A percentile compares a stretch with the other conserved stretches of the same genome.
Evolutionary conservation across 1,140 invertebrate genomes (phyloP).

Genomic region (Holcopasites calliopsidis): DNA sequence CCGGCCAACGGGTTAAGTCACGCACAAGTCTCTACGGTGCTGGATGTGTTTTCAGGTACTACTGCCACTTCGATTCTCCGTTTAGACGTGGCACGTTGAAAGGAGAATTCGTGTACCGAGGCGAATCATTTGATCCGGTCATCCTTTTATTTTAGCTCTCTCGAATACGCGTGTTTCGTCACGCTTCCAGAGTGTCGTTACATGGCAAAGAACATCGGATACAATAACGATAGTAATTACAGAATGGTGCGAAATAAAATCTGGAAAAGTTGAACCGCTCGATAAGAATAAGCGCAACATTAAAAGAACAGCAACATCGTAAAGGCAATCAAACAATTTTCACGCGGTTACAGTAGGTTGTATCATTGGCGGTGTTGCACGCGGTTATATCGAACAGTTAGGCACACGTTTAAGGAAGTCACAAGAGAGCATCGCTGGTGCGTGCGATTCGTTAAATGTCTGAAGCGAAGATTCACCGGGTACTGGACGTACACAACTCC

Average conservation of each 20-base stretch:
- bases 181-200: neutral
- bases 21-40: conserved; percentile 34
- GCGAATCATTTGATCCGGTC: neutral
- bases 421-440: neutral
- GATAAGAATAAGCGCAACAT: neutral
- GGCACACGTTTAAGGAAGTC: neutral
- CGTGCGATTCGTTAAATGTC: neutral
- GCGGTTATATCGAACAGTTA: neutral
- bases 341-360: conserved; percentile 3
- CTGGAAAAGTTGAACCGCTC: neutral
- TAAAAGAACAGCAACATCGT: neutral
- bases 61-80: conserved; percentile 41
- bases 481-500: conserved; percentile 24
- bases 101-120: conserved; percentile 1
- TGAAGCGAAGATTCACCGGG: conserved; percentile 17
- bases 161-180: conserved; percentile 9
- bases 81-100: conserved; percentile 1
- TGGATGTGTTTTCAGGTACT: conserved; percentile 30
- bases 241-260: too few species aligned
- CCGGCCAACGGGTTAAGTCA: conserved; percentile 19
- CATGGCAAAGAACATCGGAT: neutral
- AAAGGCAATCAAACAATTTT: neutral
- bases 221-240: neutral
- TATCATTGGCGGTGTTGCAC: neutral
- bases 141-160: neutral